phyloP scores from a whole-genome alignment of 1,140 invertebrate species.

The Lethocerus indicus region DNA sequence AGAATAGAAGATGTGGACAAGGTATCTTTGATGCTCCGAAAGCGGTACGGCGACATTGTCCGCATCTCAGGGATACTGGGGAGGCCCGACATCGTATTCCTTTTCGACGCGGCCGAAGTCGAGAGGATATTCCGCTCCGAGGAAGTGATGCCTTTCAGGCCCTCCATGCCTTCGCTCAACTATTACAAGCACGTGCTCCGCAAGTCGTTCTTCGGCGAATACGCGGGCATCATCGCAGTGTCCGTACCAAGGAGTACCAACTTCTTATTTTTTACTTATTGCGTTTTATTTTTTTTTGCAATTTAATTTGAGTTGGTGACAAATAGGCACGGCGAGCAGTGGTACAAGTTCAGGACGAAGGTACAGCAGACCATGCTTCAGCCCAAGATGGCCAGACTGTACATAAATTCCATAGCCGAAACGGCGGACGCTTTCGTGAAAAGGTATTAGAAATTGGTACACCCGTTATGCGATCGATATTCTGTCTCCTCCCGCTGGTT shows the following conservation, averaged over 20 bases:
- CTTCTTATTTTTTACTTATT: neutral
- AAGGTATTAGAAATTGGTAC: no score
- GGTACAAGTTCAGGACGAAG: conserved; percentile 61
- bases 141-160: conserved; percentile 55
- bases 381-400: conserved; percentile 54
- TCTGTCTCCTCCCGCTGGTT: no score
- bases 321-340: conserved; percentile 62
- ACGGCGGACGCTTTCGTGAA: conserved; percentile 52
- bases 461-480: no score
- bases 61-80: conserved; percentile 55
- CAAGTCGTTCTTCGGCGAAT: conserved; percentile 53
- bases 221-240: conserved; percentile 60
- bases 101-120: conserved; percentile 59
- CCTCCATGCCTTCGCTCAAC: conserved; percentile 58
- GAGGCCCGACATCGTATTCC: conserved; percentile 59
- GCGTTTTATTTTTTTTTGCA: neutral
- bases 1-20: conserved; percentile 56
- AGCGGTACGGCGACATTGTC: conserved; percentile 50
- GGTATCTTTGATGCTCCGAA: conserved; percentile 43
- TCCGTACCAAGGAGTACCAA: conserved; percentile 29
- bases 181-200: conserved; percentile 59
- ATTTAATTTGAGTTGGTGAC: neutral
- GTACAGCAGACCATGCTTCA: conserved; percentile 71
- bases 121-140: conserved; percentile 55
- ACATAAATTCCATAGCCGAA: conserved; percentile 49